Base-by-base conservation (phyloP, 1,140 invertebrate species). In the Nasonia giraulti region DNA sequence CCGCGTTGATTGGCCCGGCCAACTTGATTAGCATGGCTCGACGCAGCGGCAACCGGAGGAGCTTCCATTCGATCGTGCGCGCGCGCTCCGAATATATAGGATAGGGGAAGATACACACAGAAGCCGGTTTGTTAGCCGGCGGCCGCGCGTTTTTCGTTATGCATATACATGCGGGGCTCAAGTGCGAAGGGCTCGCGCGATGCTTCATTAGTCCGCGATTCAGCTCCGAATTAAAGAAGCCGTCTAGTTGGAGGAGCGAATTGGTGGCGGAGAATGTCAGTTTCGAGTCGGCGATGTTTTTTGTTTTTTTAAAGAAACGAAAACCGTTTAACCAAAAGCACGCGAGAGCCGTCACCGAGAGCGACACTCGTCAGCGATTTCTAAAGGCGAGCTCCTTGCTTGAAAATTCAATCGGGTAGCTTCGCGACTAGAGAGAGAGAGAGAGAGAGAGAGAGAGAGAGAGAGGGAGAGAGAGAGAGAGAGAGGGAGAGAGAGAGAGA, bases 361-460 rank as follows among this genome's bases (percentile, higher is more conserved):
- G 23, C 79, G 76, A 27, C 27, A 80, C 75, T 50, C 71, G 84
- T 55, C 80, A 78, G 20, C 10, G 31, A 23, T 79, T 66, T 10
- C 12, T 33, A 11, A 68, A 62, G 55, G 20, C 55, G 55, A 2
- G 7, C 55, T 79, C 33, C n/a, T 79, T 55, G 7, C n/a, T 79
- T 55, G 7, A 79, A 17, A 79, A 79, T 79, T 79, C 50, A 68
- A 40, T 40, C 55, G 31, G 55, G 37, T 14, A 31, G 1, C 69
- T 20, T 33, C 12, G 47, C 40, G 31, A 40, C 8, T 4, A 74
- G 2, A 31, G 62, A 40, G 55, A 80, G 33, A 74, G 11, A 27
- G 27, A 27, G 27, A 27, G 27, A 27, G 27, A 27, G 27, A 27
- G 33, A 74, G 11, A 55, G 62, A 40, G 55, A 80, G 27, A 27